A percentile compares a stretch with the other conserved stretches of the same genome.
Evolutionary conservation across 2,797 vertebrate species (phyloP).

Genomic region (Oreortyx pictus): DNA sequence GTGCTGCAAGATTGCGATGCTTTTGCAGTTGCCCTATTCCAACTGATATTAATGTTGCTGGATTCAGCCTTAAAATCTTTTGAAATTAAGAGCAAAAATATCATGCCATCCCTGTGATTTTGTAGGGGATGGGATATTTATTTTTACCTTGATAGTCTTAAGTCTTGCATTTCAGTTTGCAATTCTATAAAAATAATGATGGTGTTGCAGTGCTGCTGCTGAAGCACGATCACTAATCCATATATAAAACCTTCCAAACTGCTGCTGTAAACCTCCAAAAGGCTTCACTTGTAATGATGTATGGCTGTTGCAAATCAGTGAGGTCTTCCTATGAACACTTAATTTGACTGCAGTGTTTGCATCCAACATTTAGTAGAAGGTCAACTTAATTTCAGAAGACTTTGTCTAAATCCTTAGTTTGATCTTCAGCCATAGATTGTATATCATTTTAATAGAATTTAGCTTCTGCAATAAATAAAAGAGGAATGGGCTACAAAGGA

Average conservation of each 20-base stretch:
- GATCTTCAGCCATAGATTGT: background rate
- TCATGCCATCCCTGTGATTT: background rate
- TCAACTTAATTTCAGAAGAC: background rate
- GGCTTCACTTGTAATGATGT: background rate
- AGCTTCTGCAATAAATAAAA: slow-evolving; percentile 1
- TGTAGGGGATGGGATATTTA: background rate
- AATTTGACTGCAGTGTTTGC: background rate
- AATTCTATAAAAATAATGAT: background rate
- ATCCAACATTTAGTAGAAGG: background rate
- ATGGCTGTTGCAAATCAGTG: background rate
- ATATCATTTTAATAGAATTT: slow-evolving; percentile 4
- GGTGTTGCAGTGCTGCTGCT: background rate
- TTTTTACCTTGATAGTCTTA: background rate
- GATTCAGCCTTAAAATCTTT: background rate
- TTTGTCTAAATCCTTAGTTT: background rate
- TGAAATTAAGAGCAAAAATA: background rate
- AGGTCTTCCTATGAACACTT: background rate
- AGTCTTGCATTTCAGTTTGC: background rate
- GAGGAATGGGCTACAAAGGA: background rate
- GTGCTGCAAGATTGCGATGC: background rate
- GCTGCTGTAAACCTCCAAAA: background rate
- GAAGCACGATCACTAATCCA: background rate
- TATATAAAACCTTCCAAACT: background rate
- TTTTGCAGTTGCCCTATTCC: background rate
- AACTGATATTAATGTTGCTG: background rate